Percentiles rank a stretch among this genome's conserved stretches.
Conservation (phyloP, 2,797 vertebrate species). For the Coranthus polyacanthus region DNA sequence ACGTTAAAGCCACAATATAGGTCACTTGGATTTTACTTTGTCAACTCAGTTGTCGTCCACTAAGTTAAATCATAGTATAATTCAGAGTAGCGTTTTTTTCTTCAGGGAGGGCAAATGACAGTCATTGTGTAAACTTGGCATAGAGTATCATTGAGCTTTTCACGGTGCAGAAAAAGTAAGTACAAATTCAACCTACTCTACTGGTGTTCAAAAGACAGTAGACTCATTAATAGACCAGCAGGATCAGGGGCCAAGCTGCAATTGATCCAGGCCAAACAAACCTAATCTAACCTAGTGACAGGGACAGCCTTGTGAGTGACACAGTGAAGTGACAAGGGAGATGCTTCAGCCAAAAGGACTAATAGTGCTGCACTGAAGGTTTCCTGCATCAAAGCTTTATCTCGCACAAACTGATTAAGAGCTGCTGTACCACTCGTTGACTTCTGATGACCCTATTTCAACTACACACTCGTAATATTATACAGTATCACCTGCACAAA, state of each 20-base stretch:
- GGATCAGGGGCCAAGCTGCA: constrained; percentile 52
- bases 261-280: constrained; percentile 64
- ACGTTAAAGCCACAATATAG: constrained; percentile 37
- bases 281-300: constrained; percentile 47
- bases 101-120: no score
- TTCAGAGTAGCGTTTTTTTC: background rate
- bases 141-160: background rate
- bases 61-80: background rate
- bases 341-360: constrained; percentile 20
- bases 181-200: no score
- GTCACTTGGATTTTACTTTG: constrained; percentile 28
- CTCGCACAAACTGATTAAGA: constrained; percentile 6
- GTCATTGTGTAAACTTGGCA: no score
- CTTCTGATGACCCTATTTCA: background rate
- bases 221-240: constrained; percentile 51
- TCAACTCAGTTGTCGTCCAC: constrained; percentile 13
- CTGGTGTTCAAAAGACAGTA: constrained; percentile 24
- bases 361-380: constrained; percentile 1
- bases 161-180: constrained; percentile 16
- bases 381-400: constrained; percentile 7
- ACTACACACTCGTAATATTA: background rate
- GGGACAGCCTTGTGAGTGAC: constrained; percentile 36
- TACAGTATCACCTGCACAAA: no score
- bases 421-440: background rate
- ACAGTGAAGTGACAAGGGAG: constrained; percentile 35